These are phyloP conservation scores for Platycercus adscitus DNA, from an alignment of 2,113 vertebrate species.

Conservation along the genomic window DNA sequence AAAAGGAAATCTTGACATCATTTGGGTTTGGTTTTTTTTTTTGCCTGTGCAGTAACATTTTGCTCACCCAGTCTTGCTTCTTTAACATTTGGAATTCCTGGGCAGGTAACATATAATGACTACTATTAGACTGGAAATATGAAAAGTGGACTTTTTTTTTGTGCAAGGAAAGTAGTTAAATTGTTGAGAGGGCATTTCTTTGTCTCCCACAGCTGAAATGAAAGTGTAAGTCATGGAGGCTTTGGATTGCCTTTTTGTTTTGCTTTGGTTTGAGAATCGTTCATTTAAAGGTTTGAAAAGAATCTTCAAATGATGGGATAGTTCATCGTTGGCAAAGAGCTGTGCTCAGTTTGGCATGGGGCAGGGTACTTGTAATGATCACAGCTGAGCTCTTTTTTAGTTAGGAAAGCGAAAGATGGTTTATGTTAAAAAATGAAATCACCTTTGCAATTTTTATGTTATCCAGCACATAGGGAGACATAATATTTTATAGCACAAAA, in stretches of 20 bases:
- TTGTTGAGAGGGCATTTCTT: not conserved
- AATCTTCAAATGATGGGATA: not conserved
- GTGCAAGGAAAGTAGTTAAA: not conserved
- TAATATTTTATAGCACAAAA: not conserved
- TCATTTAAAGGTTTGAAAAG: not conserved
- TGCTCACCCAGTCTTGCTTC: not conserved
- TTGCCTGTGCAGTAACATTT: not conserved
- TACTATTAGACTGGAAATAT: not conserved
- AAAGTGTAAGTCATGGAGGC: not conserved
- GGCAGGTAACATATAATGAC: not conserved
- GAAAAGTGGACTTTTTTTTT: not conserved
- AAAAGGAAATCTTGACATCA: not conserved
- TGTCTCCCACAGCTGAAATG: not conserved
- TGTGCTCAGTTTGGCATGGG: not conserved
- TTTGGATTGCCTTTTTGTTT: conserved; percentile 1
- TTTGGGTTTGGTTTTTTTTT: not conserved
- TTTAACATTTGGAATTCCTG: not conserved
- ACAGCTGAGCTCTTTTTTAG: not conserved
- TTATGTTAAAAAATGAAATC: not conserved
- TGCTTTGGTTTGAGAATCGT: not conserved
- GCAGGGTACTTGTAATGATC: not conserved
- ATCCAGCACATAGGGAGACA: not conserved
- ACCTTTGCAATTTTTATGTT: not conserved
- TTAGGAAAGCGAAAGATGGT: not conserved
- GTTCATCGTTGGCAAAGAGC: not conserved